phyloP scores from a whole-genome alignment of 2,888 invertebrate genomes.

The Danaus chrysippus region DNA sequence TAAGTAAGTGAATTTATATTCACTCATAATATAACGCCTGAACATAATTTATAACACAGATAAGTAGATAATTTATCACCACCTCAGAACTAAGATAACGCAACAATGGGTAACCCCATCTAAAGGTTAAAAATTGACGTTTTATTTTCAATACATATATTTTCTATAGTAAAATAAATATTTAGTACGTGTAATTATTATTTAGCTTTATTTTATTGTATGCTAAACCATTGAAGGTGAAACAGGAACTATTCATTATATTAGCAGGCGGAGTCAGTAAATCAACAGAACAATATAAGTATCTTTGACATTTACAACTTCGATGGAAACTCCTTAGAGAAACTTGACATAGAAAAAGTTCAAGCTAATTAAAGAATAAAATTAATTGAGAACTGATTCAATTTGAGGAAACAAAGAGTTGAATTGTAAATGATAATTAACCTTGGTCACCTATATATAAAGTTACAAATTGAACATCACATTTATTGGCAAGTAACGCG shows the following conservation, averaged over 20 bases:
- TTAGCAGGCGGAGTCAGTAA: slow-evolving; percentile 23
- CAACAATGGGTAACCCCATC: too few species aligned
- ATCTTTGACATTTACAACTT: not conserved
- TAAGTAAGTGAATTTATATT: too few species aligned
- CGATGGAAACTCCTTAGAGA: not conserved
- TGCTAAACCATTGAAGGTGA: slow-evolving; percentile 3
- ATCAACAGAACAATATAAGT: slow-evolving; percentile 22
- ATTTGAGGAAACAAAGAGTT: too few species aligned
- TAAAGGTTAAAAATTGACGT: not conserved
- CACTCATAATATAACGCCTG: too few species aligned
- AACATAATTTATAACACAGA: too few species aligned
- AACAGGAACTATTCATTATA: slow-evolving; percentile 15
- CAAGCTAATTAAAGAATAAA: not conserved
- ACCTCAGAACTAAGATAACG: too few species aligned
- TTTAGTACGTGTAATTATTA: not conserved
- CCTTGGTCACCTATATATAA: too few species aligned
- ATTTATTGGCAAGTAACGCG: too few species aligned
- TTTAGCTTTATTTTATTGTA: not conserved
- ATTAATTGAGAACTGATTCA: too few species aligned
- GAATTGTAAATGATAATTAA: too few species aligned
- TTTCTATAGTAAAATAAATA: not conserved
- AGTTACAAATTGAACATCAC: too few species aligned
- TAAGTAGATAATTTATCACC: too few species aligned
- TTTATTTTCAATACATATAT: not conserved
- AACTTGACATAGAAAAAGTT: not conserved